A percentile compares a stretch with the other conserved stretches of the same genome.
phyloP scores from a whole-genome alignment of 2,888 invertebrate species.

The Coelinius sp. region DNA sequence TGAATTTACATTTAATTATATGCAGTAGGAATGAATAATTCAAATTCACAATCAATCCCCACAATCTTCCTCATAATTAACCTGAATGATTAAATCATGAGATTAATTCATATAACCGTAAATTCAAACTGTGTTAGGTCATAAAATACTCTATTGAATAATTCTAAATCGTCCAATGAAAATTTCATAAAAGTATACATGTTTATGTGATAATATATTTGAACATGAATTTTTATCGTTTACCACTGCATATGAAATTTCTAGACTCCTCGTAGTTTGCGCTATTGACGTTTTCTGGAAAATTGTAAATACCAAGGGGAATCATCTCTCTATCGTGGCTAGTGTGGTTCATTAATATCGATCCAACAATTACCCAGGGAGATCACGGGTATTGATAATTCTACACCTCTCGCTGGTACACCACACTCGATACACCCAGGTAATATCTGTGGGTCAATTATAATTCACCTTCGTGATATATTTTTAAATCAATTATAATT shows the following conservation, averaged over 20 bases:
- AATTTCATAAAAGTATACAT: neutral
- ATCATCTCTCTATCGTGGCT: neutral
- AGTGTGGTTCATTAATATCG: constrained; percentile 42
- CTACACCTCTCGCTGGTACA: constrained; percentile 2
- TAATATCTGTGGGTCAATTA: constrained; percentile 12
- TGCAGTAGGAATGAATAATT: neutral
- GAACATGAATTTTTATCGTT: neutral
- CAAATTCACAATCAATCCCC: neutral
- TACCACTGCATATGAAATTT: neutral
- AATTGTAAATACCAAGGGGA: neutral
- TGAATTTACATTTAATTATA: neutral
- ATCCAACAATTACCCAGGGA: constrained; percentile 37
- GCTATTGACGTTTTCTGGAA: neutral
- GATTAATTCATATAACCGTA: neutral
- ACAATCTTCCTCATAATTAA: neutral
- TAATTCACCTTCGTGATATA: neutral
- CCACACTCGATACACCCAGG: neutral
- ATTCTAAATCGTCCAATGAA: neutral
- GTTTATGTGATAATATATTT: neutral
- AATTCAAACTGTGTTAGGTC: neutral
- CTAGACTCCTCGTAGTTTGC: neutral
- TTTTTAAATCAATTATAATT: constrained; percentile 13
- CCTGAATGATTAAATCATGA: constrained; percentile 1
- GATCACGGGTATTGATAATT: constrained; percentile 34
- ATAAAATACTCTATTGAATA: neutral